Evolutionary conservation across 2,797 vertebrate genomes (phyloP).

Genomic region (Trachops cirrhosus): DNA sequence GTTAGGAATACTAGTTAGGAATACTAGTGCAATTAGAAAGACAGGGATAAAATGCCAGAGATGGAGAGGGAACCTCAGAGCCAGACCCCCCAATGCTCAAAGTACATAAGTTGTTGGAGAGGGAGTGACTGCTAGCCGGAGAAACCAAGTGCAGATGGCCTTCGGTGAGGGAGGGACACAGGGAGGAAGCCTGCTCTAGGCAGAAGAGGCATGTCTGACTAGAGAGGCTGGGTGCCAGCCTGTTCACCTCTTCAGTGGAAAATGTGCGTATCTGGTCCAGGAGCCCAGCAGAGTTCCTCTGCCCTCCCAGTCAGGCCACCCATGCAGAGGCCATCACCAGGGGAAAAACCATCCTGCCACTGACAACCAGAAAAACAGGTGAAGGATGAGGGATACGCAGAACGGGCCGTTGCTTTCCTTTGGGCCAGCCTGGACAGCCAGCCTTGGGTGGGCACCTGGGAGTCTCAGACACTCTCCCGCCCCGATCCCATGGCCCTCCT

Average conservation of each 20-base stretch:
- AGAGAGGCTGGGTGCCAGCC: not conserved
- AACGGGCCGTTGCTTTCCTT: not conserved
- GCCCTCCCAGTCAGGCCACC: not conserved
- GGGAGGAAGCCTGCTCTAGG: not conserved
- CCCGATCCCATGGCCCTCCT: not conserved
- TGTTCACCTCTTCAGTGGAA: not conserved
- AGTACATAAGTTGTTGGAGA: not conserved
- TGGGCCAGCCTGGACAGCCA: fast-evolving
- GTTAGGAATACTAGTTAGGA: not conserved
- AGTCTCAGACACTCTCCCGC: not conserved
- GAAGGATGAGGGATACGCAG: not conserved
- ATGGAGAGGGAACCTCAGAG: not conserved
- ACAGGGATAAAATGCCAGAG: fast-evolving
- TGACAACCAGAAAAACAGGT: not conserved
- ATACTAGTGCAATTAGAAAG: not conserved
- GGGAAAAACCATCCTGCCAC: not conserved
- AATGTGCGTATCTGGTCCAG: not conserved
- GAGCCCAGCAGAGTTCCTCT: not conserved
- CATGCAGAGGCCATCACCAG: not conserved
- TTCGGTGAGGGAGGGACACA: fast-evolving
- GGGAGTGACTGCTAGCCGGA: not conserved
- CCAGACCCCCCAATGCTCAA: not conserved
- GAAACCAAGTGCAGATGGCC: not conserved
- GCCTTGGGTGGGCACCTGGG: not conserved
- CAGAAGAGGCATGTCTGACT: fast-evolving